Percentiles rank a stretch among this genome's conserved stretches.
Conservation (phyloP, 2,797 vertebrate species). For the Tapirus indicus region DNA sequence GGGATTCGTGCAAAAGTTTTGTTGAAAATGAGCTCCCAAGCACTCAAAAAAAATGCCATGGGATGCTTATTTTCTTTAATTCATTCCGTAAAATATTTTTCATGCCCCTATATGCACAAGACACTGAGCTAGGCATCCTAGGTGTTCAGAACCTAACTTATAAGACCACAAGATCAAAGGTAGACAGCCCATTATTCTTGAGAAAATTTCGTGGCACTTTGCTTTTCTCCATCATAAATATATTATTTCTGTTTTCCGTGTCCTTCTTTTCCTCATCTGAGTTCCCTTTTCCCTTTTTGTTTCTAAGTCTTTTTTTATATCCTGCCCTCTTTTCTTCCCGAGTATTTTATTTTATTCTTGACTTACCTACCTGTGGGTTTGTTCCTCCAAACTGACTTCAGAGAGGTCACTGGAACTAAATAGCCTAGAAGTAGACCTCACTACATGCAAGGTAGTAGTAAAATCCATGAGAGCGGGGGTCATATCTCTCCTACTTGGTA, state of each 20-base stretch:
- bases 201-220: neutral
- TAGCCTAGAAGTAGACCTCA: neutral
- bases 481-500: neutral
- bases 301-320: neutral
- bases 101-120: neutral
- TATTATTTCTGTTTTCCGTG: neutral
- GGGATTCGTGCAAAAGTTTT: constrained; percentile 18
- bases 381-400: neutral
- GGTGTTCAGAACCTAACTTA: neutral
- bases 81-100: neutral
- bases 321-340: neutral
- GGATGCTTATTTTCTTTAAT: constrained; percentile 29
- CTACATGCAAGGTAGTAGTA: neutral
- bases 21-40: constrained; percentile 52
- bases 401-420: neutral
- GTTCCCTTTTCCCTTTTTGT: neutral
- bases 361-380: neutral
- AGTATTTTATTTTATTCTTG: constrained; percentile 25
- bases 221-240: neutral
- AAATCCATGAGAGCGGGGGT: neutral
- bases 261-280: neutral
- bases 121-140: neutral
- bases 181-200: neutral
- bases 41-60: neutral
- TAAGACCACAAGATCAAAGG: neutral